Conservation (phyloP, 2,113 vertebrate genomes). For the Mungos mungo region DNA sequence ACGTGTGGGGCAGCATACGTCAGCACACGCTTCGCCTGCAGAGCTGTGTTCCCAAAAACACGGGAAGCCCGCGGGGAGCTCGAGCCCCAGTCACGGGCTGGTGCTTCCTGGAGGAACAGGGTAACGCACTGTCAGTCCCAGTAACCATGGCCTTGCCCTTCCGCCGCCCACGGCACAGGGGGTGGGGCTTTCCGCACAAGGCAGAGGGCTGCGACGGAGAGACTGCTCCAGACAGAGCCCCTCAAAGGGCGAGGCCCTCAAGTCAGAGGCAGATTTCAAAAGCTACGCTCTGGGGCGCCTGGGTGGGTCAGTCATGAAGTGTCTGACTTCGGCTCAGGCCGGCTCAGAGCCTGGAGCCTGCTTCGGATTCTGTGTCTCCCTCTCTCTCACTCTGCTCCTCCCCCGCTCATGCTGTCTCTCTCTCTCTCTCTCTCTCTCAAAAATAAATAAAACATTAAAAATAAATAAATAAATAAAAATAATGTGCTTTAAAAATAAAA, state of each 20-base stretch:
- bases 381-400: too few species aligned
- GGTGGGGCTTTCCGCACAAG: accelerated
- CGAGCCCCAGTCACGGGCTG: background rate
- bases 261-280: background rate
- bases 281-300: accelerated
- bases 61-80: background rate
- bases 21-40: too few species aligned
- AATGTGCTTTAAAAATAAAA: too few species aligned
- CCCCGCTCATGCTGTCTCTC: too few species aligned
- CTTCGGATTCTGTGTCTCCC: too few species aligned
- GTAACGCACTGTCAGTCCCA: background rate
- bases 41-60: background rate
- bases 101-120: background rate
- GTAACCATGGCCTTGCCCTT: accelerated
- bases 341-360: too few species aligned
- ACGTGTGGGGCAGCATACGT: accelerated
- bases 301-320: too few species aligned
- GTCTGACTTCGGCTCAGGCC: too few species aligned
- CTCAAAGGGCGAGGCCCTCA: background rate
- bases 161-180: background rate
- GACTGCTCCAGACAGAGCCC: background rate
- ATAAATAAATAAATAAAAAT: too few species aligned
- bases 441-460: too few species aligned
- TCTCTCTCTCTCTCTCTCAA: too few species aligned
- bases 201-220: background rate